Conservation (phyloP, 2,113 vertebrate genomes). For the Choloepus hoffmanni region DNA sequence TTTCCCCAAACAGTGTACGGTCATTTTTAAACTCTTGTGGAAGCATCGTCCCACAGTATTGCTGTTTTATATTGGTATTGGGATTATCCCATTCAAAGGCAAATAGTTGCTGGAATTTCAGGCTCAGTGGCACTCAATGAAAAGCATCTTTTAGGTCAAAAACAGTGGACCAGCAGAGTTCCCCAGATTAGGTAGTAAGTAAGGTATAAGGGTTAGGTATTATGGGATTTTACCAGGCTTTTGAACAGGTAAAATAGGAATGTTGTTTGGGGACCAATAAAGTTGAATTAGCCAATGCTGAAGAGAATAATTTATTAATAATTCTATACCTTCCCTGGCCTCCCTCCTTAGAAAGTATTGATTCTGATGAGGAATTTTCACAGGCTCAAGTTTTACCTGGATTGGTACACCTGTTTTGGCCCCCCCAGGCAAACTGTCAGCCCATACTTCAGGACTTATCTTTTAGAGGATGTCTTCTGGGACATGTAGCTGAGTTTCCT, state of each 20-base stretch:
- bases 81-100: background rate
- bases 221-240: background rate
- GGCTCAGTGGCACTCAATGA: too few relatives aligned
- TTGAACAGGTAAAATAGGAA: background rate
- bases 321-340: background rate
- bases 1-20: background rate
- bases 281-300: background rate
- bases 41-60: rapidly evolving
- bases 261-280: background rate
- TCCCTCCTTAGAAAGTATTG: background rate
- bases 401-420: background rate
- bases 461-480: background rate
- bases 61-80: background rate
- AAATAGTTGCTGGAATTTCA: background rate
- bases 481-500: background rate
- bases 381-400: background rate
- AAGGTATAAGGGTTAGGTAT: background rate
- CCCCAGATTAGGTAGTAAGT: background rate
- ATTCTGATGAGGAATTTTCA: background rate
- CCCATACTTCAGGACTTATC: background rate
- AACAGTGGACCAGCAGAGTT: background rate
- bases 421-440: rapidly evolving
- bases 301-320: background rate
- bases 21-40: background rate
- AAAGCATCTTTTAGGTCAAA: background rate